Conservation (phyloP, 2,888 invertebrate species). For the Nemotelus pantherinus region DNA sequence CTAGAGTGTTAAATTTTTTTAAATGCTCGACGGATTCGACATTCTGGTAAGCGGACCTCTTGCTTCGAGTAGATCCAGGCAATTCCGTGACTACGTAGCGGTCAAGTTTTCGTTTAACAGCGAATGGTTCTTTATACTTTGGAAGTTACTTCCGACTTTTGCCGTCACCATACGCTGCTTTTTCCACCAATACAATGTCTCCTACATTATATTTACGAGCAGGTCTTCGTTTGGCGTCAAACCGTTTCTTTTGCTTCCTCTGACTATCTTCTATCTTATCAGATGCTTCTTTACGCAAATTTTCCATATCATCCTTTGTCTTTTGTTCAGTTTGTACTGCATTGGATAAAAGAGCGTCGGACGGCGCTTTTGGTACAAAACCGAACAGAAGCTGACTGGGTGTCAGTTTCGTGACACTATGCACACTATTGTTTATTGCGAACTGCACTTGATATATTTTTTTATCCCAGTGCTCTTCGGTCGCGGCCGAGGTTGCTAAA, state of each 20-base stretch:
- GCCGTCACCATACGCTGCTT: slow-evolving; percentile 42
- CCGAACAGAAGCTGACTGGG: not conserved
- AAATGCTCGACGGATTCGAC: slow-evolving; percentile 45
- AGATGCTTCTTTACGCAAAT: not conserved
- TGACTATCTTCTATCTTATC: not conserved
- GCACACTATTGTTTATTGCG: not conserved
- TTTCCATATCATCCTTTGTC: not conserved
- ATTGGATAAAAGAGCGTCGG: not conserved
- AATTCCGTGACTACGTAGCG: slow-evolving; percentile 53
- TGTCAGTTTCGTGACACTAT: not conserved
- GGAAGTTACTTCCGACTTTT: slow-evolving; percentile 54
- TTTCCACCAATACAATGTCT: not conserved
- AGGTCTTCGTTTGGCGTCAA: not conserved
- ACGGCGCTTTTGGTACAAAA: not conserved
- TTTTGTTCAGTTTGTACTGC: not conserved
- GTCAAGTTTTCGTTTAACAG: slow-evolving; percentile 53
- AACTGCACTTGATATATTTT: not conserved
- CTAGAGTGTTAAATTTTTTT: slow-evolving; percentile 3
- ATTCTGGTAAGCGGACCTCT: slow-evolving; percentile 33
- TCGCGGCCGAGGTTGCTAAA: not conserved
- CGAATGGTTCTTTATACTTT: slow-evolving; percentile 55
- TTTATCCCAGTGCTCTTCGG: not conserved
- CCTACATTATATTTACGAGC: not conserved
- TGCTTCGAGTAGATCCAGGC: slow-evolving; percentile 18
- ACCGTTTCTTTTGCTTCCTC: not conserved